Percentiles rank a stretch among this genome's conserved stretches.
Evolutionary conservation across 2,888 invertebrate species (phyloP).

Genomic region (Melanostoma scalare): DNA sequence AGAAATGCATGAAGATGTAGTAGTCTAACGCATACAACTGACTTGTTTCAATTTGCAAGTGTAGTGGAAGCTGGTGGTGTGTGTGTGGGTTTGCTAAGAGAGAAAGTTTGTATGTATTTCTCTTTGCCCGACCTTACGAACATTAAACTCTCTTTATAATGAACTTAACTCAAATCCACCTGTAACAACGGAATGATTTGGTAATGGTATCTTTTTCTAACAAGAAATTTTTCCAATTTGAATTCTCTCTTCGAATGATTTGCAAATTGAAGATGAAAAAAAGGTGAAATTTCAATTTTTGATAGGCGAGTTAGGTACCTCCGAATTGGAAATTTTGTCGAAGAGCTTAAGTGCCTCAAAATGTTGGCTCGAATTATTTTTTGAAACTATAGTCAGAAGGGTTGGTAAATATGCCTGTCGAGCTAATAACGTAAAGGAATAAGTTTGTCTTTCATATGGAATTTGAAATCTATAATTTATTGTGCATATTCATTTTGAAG

Average conservation of each 20-base stretch:
- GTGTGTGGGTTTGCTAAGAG: constrained; percentile 40
- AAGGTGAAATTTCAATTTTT: too few relatives aligned
- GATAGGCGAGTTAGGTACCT: too few relatives aligned
- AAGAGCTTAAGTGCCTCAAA: too few relatives aligned
- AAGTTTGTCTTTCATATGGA: too few relatives aligned
- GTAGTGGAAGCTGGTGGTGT: constrained; percentile 7
- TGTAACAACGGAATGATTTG: constrained; percentile 65
- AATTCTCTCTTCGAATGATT: not conserved
- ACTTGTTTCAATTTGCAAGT: not conserved
- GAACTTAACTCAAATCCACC: constrained; percentile 64
- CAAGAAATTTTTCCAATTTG: constrained; percentile 25
- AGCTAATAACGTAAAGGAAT: too few relatives aligned
- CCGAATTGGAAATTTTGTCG: too few relatives aligned
- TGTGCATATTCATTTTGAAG: too few relatives aligned
- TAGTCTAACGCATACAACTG: constrained; percentile 17
- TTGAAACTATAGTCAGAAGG: too few relatives aligned
- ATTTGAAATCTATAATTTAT: too few relatives aligned
- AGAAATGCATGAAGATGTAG: constrained; percentile 11
- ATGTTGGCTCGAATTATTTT: too few relatives aligned
- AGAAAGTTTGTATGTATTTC: constrained; percentile 5
- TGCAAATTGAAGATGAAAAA: too few relatives aligned
- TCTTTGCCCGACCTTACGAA: constrained; percentile 51
- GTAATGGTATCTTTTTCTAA: constrained; percentile 21
- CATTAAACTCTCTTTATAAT: constrained; percentile 24
- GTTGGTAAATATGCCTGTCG: too few relatives aligned